Evolutionary conservation across 2,113 vertebrate genomes (phyloP), one percentile per base, ranked within the genome.

Genomic region (Tympanuchus pallidicinctus): DNA sequence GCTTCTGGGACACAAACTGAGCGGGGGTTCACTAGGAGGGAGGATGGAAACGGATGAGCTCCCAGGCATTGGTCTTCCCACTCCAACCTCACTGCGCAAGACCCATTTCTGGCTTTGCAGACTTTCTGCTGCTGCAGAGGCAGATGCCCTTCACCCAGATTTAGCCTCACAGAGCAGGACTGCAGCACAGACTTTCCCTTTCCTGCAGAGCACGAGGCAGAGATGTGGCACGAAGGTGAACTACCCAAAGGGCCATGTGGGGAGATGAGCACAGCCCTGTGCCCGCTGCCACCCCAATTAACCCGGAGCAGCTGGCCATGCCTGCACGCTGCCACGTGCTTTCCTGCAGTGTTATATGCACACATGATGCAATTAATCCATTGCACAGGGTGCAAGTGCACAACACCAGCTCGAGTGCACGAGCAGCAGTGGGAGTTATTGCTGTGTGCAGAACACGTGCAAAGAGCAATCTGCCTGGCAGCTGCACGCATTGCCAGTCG

Each of bases 321-420:
- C 64, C 64, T 43, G 64, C 27, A 8, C 12, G 19, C 11, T 32
- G 64, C 18, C 64, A 66, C 13, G 8, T 32, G 42, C 64, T 66
- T 21, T 66, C 64, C 64, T 66, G 25, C 28, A 11, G 40, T 8
- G 0, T 13, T 13, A 17, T 0, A 0, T 0, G 13, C 24, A 11
- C 30, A 2, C 0, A 0, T 34, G 20, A 25, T 13, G 8, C 7
- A 2, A 56, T 7, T 50, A 43, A 59, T 27, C 22, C 16, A 32
- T 6, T 6, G 48, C 24, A 5, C 1, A 20, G 16, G 65, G 20
- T 27, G 8, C 42, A 22, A 71, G 57, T 1, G 34, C 57, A 27
- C 0, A 0, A 6, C 80, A 36, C 65, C 65, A 47, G 4, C n/a
- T 6, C 8, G 13, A 28, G 70, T 3, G 2, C 5, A 0, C 0